Base-by-base conservation (phyloP, 2,888 invertebrate genomes). In the Cylindroiulus punctatus region DNA sequence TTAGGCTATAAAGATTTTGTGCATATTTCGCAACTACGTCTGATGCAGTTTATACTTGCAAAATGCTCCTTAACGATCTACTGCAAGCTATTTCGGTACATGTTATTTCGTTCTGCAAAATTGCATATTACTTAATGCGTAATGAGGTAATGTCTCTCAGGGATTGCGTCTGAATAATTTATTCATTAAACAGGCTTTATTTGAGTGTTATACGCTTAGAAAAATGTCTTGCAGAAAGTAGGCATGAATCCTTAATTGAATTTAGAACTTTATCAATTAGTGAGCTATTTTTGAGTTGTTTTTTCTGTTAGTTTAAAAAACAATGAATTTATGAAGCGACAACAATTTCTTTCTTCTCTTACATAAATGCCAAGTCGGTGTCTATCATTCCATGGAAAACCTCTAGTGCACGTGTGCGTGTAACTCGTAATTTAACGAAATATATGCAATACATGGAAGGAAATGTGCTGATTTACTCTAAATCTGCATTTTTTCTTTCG, bases 121-220 rank as follows among this genome's bases (percentile, higher is more conserved):
- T 26, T 14, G 76, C 17, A 76, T 30, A 76, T 76, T 76, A 12
- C 76, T 30, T 30, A 76, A 30, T 26, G 30, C 76, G 30, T 76
- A 76, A 76, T 76, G 76, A 76, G 76, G 76, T 76, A 76, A 76
- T 30, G 30, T 76, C 76, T 76, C 76, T 30, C 4, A 76, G 76
- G 76, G 76, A 76, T 76, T 76, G 30, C 76, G 30, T 76, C 30
- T 76, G 76, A 76, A 76, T 76, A 76, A 26, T 76, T 76, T 76
- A 76, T 76, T 76, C 26, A 76, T 76, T 76, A 76, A 76, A 30
- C 30, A 30, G 30, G 76, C 30, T 76, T 14, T 30, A 30, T 30
- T 30, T 76, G 76, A 76, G 76, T 76, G 76, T 14, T 76, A 30
- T 10, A 10, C 22, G 65, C 65, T 26, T 26, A 10, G 26, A 7